Evolutionary conservation across 2,888 invertebrate genomes (phyloP), one percentile per base, ranked within the genome.

Genomic region (Osmoderma eremita): DNA sequence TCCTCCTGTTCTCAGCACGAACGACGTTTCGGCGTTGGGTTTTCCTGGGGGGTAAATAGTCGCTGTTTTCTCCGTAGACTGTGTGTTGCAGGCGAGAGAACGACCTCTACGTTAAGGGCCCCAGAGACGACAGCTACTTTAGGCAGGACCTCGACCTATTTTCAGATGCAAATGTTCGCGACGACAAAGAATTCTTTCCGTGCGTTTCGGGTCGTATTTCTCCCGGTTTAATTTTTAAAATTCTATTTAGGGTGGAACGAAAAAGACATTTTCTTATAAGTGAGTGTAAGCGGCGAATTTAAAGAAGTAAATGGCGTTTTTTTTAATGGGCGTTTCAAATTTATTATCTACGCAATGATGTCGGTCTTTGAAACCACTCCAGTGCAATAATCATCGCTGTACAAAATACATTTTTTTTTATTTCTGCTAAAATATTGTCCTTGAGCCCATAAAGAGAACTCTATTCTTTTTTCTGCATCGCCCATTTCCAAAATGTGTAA

Each of bases 141-240:
- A 45, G 20, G n/a, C n/a, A n/a, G 58, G 45, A 30, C 45, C 45
- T 61, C 58, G 18, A 30, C 24, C 42, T 61, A 45, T 61, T 61
- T 61, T 38, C 53, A 17, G 38, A 53, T 53, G 53, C 53, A 53
- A 53, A 53, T 53, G 38, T 38, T n/a, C 18, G 22, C 53, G 39
- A 53, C 53, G 53, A 53, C 53, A 53, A 53, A 53, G 53, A 38
- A 38, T 53, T 53, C 53, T 36, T 53, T 53, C 53, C 38, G 53
- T 13, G 38, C 38, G 38, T 53, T 30, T 53, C 18, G 53, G 38
- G 18, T 38, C 53, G 15, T 53, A 30, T 10, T 53, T 50, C n/a
- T 38, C 13, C 18, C 18, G 12, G 17, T 53, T 53, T 53, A 53
- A 53, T 53, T 53, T 53, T 53, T 53, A 53, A 53, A 53, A 53